Evolutionary conservation across 2,888 invertebrate genomes (phyloP).

Genomic region (Corbicula japonica): DNA sequence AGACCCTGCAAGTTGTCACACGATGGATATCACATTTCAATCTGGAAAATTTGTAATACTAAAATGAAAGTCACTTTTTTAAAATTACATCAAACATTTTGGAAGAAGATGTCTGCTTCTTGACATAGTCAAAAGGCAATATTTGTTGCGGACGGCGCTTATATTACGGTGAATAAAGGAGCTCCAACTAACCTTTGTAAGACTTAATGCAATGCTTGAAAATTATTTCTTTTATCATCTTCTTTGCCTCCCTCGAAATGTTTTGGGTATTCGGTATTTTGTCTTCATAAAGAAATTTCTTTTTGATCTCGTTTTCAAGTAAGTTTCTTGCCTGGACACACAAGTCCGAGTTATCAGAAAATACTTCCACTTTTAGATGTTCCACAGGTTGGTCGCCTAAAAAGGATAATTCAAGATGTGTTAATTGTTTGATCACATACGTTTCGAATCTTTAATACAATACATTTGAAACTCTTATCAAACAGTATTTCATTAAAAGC

Average conservation of each 20-base stretch:
- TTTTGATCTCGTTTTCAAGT: constrained; percentile 50
- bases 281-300: constrained; percentile 54
- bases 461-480: neutral
- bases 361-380: constrained; percentile 32
- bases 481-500: too few species aligned
- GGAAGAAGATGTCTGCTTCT: too few species aligned
- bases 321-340: constrained; percentile 46
- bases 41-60: too few species aligned
- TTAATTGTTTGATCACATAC: too few species aligned
- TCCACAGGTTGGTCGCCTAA: constrained; percentile 12
- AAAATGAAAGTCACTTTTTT: too few species aligned
- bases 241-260: constrained; percentile 37
- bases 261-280: constrained; percentile 15
- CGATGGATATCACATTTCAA: too few species aligned
- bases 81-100: too few species aligned
- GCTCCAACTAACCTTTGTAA: constrained; percentile 31
- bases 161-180: too few species aligned
- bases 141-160: too few species aligned
- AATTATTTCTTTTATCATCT: constrained; percentile 34
- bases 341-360: constrained; percentile 21
- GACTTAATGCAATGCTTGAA: constrained; percentile 30
- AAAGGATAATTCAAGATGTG: constrained; percentile 16
- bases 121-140: too few species aligned
- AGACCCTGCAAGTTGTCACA: too few species aligned
- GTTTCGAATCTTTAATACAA: too few species aligned